phyloP scores from a whole-genome alignment of 1,140 invertebrate species.

The Archivesica marissinica region DNA sequence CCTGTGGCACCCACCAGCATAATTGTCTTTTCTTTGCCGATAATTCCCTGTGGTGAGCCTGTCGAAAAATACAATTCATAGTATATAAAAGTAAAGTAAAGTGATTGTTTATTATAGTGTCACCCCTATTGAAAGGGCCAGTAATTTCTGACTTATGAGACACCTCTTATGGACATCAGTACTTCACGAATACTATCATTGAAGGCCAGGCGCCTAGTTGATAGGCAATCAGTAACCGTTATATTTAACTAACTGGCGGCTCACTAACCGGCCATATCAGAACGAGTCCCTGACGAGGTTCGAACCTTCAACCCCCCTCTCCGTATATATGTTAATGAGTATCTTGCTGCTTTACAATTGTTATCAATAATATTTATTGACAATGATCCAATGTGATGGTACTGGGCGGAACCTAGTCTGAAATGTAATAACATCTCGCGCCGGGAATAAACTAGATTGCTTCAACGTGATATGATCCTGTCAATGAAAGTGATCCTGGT shows the following conservation, averaged over 20 bases:
- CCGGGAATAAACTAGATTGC: background rate
- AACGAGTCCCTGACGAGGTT: no score
- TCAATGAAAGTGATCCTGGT: background rate
- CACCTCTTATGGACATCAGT: background rate
- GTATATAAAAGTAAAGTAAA: background rate
- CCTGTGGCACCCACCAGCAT: conserved; percentile 37
- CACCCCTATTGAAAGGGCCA: background rate
- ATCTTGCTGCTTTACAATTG: no score
- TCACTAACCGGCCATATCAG: no score
- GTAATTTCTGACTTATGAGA: background rate
- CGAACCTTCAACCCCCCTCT: no score
- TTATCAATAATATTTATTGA: no score
- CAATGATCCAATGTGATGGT: no score
- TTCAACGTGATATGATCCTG: background rate
- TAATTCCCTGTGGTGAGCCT: background rate
- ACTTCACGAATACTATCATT: background rate
- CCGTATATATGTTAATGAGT: no score
- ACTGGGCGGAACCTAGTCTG: no score
- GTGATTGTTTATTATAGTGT: background rate
- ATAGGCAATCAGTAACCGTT: no score
- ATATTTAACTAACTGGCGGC: no score
- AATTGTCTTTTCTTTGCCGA: conserved; percentile 24
- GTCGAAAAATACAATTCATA: background rate
- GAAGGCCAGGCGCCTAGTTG: background rate
- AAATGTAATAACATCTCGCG: background rate